Evolutionary conservation across 2,113 vertebrate species (phyloP), one percentile per base, ranked within the genome.

Genomic region (Dipodomys merriami): DNA sequence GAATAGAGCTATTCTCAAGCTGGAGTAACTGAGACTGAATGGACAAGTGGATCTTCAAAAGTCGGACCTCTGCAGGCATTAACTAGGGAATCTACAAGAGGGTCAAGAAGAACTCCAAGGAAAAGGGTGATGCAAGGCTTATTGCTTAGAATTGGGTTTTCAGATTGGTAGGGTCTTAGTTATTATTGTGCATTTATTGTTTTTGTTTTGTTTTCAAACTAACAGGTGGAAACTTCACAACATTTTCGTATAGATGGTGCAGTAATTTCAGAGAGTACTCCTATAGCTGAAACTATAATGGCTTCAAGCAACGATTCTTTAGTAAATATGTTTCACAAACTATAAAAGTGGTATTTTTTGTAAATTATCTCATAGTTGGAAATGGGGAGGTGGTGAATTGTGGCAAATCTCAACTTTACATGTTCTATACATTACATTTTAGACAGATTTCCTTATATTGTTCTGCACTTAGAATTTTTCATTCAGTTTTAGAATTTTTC

Each of bases 61-160:
- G 98, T 97, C 97, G 98, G 98, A 98, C 97, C 97, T 98, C 98
- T 98, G 46, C 98, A 98, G 98, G 97, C 98, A 98, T 97, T 98
- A 97, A 98, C 97, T 98, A 98, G 98, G 97, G 98, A 98, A 68
- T 95, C 98, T 88, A 96, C 98, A 87, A 98, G 97, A 98, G 97
- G 98, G 94, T 96, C 97, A 7, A 98, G 98, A 98, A 97, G 98
- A 98, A 97, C 98, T 97, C 98, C 98, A 93, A 98, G 98, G 92
- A 98, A 98, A 98, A 98, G 98, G 98, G 98, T 98, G 98, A 98
- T 97, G 97, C 97, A 97, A 98, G 98, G 97, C 96, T 98, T 98
- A 78, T 95, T 98, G 69, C 95, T 94, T 96, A 97, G 98, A 98
- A 71, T 82, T 96, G 94, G 95, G 96, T 94, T 94, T 90, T 96